These are phyloP conservation scores for Casuarius casuarius DNA, from an alignment of 2,113 vertebrate genomes.

Conservation along the genomic window DNA sequence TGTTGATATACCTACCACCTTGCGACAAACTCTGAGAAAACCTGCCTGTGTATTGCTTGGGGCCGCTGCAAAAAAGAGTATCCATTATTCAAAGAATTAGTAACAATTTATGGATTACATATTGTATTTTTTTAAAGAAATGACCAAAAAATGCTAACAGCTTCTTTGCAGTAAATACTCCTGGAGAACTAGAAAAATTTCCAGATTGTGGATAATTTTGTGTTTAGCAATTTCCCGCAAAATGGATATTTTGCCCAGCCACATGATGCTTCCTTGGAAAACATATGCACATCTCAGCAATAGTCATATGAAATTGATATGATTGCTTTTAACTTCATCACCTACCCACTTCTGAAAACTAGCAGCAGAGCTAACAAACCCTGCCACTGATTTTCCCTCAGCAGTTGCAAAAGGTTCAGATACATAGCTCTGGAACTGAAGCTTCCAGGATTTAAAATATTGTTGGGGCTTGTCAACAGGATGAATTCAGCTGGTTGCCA, in stretches of 20 bases:
- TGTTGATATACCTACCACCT: background rate
- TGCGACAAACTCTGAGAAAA: background rate
- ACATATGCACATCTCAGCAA: background rate
- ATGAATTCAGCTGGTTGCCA: background rate
- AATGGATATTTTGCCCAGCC: background rate
- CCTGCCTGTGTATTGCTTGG: fast-evolving
- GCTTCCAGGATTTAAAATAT: background rate
- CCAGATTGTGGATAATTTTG: background rate
- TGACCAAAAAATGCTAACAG: background rate
- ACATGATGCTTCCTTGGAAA: background rate
- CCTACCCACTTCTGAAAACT: background rate
- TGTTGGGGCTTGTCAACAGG: background rate
- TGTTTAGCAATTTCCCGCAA: background rate
- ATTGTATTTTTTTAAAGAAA: background rate
- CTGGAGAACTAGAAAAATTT: background rate
- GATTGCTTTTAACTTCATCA: slow-evolving; percentile 18
- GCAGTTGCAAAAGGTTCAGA: background rate
- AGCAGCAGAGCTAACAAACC: slow-evolving; percentile 9
- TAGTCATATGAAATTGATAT: background rate
- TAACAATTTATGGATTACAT: slow-evolving; percentile 16
- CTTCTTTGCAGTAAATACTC: background rate
- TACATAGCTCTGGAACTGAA: background rate
- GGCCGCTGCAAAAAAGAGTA: slow-evolving; percentile 17
- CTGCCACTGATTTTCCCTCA: background rate
- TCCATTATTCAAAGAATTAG: slow-evolving; percentile 27